Evolutionary conservation across 2,888 invertebrate species (phyloP).

Genomic region (Lagria hirta): DNA sequence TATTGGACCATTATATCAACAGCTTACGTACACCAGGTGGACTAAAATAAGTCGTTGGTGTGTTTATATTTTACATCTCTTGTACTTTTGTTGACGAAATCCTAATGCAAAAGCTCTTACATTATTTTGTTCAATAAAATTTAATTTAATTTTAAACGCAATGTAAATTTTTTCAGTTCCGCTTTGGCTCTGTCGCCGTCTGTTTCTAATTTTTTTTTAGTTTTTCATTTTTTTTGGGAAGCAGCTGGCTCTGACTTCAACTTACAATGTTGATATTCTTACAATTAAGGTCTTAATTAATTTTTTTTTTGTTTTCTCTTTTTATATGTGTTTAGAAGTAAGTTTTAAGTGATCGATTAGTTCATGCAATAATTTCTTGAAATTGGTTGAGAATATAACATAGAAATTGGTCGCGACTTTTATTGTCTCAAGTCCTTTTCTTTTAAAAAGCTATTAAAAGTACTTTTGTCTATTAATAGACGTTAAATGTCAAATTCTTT

Average conservation of each 20-base stretch:
- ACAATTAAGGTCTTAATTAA: slow-evolving; percentile 41
- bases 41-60: slow-evolving; percentile 39
- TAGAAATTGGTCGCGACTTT: slow-evolving; percentile 13
- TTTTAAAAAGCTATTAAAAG: too few species aligned
- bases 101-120: slow-evolving; percentile 41
- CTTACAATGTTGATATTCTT: slow-evolving; percentile 29
- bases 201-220: slow-evolving; percentile 31
- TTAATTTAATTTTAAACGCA: slow-evolving; percentile 46
- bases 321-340: slow-evolving; percentile 46
- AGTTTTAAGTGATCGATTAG: slow-evolving; percentile 37
- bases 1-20: slow-evolving; percentile 49
- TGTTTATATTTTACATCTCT: slow-evolving; percentile 41
- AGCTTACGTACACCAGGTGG: slow-evolving; percentile 41
- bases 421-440: slow-evolving; percentile 5
- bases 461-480: too few species aligned
- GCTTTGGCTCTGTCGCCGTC: slow-evolving; percentile 14
- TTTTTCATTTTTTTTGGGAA: slow-evolving; percentile 35
- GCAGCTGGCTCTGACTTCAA: slow-evolving; percentile 39
- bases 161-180: slow-evolving; percentile 41
- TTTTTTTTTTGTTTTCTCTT: slow-evolving; percentile 47
- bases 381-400: slow-evolving; percentile 42
- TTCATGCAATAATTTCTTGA: slow-evolving; percentile 45
- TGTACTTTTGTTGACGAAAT: slow-evolving; percentile 46
- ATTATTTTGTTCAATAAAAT: slow-evolving; percentile 45
- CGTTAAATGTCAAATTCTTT: too few species aligned